These are phyloP conservation scores for Helicoverpa armigera DNA, from an alignment of 1,140 invertebrate genomes.

Conservation along the genomic window DNA sequence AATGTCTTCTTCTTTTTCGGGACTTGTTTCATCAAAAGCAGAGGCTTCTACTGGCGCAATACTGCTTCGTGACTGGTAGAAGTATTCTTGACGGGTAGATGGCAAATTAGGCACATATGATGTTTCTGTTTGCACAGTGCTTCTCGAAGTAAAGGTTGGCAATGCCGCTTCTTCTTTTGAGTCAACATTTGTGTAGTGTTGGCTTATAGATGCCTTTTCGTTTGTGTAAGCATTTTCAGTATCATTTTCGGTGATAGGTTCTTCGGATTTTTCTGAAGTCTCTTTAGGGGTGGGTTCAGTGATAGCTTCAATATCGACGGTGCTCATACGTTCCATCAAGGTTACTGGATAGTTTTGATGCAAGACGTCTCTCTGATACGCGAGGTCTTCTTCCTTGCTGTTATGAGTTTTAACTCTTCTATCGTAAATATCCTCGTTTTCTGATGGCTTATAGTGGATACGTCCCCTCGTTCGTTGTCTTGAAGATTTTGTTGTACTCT, in stretches of 20 bases:
- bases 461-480: slow-evolving; percentile 79
- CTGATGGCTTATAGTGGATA: slow-evolving; percentile 77
- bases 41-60: slow-evolving; percentile 59
- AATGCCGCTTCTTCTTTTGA: slow-evolving; percentile 54
- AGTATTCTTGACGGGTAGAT: slow-evolving; percentile 65
- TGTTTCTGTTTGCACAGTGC: slow-evolving; percentile 58
- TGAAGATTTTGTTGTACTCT: slow-evolving; percentile 72
- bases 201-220: slow-evolving; percentile 73
- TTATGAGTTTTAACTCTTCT: slow-evolving; percentile 75
- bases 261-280: slow-evolving; percentile 61
- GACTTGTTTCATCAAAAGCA: slow-evolving; percentile 60
- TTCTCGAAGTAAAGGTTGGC: slow-evolving; percentile 53
- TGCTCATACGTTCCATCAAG: slow-evolving; percentile 81
- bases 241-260: slow-evolving; percentile 64
- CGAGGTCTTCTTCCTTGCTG: slow-evolving; percentile 80
- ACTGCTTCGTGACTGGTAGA: slow-evolving; percentile 67
- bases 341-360: slow-evolving; percentile 88
- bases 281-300: slow-evolving; percentile 75
- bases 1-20: slow-evolving; percentile 63
- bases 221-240: slow-evolving; percentile 81
- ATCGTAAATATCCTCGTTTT: slow-evolving; percentile 73
- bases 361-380: slow-evolving; percentile 88
- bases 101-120: slow-evolving; percentile 62
- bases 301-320: slow-evolving; percentile 81
- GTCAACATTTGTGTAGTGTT: slow-evolving; percentile 58